Evolutionary conservation across 2,888 invertebrate species (phyloP), one percentile per base, ranked within the genome.

Genomic region (Drosophila suboccidentalis): DNA sequence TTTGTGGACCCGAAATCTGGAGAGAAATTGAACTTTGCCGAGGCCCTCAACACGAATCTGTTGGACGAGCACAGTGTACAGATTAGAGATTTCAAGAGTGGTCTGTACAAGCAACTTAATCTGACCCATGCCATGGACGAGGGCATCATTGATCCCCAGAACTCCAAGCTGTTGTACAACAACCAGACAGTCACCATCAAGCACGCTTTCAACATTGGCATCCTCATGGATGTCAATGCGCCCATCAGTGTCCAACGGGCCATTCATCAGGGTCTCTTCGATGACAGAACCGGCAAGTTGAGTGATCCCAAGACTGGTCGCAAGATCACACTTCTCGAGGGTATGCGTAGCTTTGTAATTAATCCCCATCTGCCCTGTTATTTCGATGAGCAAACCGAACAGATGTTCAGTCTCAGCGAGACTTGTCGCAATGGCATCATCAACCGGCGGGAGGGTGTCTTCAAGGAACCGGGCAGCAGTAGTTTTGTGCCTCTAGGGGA

Each of bases 1-100:
- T 98, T 98, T 92, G 94, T 97, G 90, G 97, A 97, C 91, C 97
- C 97, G 2, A 95, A 96, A 89, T 95, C 95, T 38, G 97, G 97
- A 1, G 94, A 96, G 69, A 95, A 95, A 87, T 93, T 98, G 50
- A 96, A 96, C 29, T 94, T 99, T 47, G 94, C 95, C 17, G 96
- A 98, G 91, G 98, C 98, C 0, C 95, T 98, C 26, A 95, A 95
- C 90, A 94, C 95, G 62, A 96, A 96, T 89, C 93, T 98, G 32
- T 95, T 99, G 41, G 97, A 98, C 92, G 95, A 96, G 1, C 95
- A 97, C 82, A 97, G 97, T 0, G 96, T 97, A 0, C 95, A 96
- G 77, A 96, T 97, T 46, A 96, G 96, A 90, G 97, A 97, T 89
- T 95, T 95, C 26, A 94, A 95, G 75, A 94, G 95, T 44, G 97